phyloP scores from a whole-genome alignment of 2,797 vertebrate genomes.

The Premnoplex brunnescens region DNA sequence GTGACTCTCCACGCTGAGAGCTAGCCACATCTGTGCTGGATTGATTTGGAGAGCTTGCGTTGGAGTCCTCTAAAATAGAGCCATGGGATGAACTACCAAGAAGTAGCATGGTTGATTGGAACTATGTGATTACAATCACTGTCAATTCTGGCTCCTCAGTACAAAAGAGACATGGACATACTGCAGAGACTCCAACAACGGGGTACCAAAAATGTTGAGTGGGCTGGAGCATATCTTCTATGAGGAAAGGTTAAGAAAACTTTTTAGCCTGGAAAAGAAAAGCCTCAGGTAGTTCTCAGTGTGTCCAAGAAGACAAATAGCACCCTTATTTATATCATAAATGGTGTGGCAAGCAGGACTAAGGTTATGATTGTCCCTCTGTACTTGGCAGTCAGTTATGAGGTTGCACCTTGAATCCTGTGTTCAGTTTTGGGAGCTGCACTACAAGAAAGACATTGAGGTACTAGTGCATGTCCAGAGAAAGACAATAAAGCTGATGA shows the following conservation, averaged over 20 bases:
- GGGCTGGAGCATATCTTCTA: not conserved
- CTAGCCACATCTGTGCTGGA: not conserved
- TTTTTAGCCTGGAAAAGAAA: not conserved
- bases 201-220: not conserved
- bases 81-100: not conserved
- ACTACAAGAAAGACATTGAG: not conserved
- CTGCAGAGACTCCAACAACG: not conserved
- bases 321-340: not conserved
- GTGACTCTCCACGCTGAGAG: not conserved
- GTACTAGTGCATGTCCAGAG: not conserved
- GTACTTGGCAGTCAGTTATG: accelerated
- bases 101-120: not conserved
- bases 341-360: not conserved
- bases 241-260: not conserved
- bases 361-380: not conserved
- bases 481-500: not conserved
- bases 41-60: not conserved
- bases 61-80: not conserved
- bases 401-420: not conserved
- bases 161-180: not conserved
- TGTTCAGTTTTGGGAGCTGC: no score
- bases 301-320: not conserved
- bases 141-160: not conserved
- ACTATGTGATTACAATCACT: not conserved
- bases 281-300: not conserved